phyloP scores from a whole-genome alignment of 1,140 invertebrate genomes.

The Andrena cerasifolii region DNA sequence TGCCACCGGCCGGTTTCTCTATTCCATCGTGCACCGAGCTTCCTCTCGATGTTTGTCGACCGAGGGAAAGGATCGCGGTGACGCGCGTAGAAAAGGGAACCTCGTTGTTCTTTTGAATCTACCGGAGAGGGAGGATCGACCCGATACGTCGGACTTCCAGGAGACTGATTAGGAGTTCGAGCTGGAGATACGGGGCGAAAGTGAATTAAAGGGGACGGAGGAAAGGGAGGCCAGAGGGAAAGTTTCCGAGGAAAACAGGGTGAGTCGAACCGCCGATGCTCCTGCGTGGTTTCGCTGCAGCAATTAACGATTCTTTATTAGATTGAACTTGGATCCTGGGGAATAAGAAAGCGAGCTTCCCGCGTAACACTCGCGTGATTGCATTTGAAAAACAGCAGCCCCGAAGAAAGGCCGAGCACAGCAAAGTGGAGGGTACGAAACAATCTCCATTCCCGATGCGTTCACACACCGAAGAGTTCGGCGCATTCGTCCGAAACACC shows the following conservation, averaged over 20 bases:
- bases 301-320: too few species aligned
- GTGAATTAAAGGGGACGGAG: background rate
- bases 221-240: background rate
- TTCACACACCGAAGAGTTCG: too few species aligned
- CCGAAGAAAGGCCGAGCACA: too few species aligned
- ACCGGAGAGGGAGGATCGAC: background rate
- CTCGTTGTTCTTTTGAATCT: slow-evolving; percentile 10
- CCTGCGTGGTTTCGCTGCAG: background rate
- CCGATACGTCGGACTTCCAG: background rate
- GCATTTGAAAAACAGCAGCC: too few species aligned
- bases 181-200: background rate
- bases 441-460: too few species aligned
- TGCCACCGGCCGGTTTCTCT: background rate
- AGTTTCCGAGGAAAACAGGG: background rate
- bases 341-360: too few species aligned
- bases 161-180: background rate
- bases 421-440: too few species aligned
- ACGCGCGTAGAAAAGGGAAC: background rate
- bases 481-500: too few species aligned
- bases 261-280: background rate
- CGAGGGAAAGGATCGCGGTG: background rate
- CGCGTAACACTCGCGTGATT: too few species aligned
- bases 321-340: too few species aligned
- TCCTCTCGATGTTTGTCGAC: slow-evolving; percentile 12
- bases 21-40: background rate